Evolutionary conservation across 2,888 invertebrate genomes (phyloP).

Genomic region (Nemotelus nigrinus): DNA sequence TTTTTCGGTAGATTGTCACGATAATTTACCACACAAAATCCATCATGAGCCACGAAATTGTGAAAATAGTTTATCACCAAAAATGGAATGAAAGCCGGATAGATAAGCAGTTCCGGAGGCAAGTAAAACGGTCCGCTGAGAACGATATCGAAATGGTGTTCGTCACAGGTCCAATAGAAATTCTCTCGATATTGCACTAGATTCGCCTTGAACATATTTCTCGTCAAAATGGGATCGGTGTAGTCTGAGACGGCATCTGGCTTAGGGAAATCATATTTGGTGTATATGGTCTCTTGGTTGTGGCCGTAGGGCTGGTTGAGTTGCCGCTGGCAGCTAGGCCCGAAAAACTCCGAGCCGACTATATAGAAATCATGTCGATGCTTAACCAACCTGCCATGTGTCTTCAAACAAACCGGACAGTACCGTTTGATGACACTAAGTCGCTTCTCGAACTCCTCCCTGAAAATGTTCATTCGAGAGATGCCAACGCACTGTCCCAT

Average conservation of each 20-base stretch:
- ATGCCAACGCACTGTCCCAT: constrained; percentile 66
- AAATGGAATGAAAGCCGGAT: constrained; percentile 24
- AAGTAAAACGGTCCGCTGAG: background rate
- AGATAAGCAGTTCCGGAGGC: background rate
- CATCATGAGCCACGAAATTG: constrained; percentile 3
- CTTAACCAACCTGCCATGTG: constrained; percentile 54
- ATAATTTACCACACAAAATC: constrained; percentile 24
- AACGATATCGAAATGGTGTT: constrained; percentile 29
- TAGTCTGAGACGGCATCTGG: background rate
- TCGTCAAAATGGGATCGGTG: background rate
- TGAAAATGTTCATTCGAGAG: constrained; percentile 69
- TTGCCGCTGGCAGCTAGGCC: constrained; percentile 47
- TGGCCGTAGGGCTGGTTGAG: constrained; percentile 50
- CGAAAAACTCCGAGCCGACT: constrained; percentile 49
- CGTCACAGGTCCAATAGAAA: constrained; percentile 33
- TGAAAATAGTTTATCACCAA: constrained; percentile 10
- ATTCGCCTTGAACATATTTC: constrained; percentile 35
- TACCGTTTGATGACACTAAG: constrained; percentile 68
- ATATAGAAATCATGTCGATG: constrained; percentile 49
- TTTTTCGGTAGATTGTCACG: background rate
- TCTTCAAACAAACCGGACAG: constrained; percentile 71
- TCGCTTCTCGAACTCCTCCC: constrained; percentile 67
- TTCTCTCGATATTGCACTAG: constrained; percentile 13
- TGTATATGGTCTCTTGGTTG: background rate
- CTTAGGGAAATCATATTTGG: constrained; percentile 3